Evolutionary conservation across 1,140 invertebrate species (phyloP).

Genomic region (Drosophila micromelanica): DNA sequence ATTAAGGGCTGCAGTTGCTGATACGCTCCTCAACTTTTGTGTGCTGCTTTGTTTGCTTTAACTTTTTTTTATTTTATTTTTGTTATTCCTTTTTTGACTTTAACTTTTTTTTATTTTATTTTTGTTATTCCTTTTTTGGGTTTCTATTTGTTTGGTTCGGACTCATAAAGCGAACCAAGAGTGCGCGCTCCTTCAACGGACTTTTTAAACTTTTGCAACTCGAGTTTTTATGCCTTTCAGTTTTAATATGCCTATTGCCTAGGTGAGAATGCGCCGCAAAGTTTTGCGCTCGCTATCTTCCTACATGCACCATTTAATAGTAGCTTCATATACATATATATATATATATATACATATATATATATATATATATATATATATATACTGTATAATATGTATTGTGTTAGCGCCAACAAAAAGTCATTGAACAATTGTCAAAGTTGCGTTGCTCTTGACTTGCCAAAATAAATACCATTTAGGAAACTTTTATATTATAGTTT

Average conservation of each 20-base stretch:
- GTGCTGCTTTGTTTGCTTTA: constrained; percentile 63
- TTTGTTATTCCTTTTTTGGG: too few species aligned
- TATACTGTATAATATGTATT: neutral
- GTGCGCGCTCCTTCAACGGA: constrained; percentile 6
- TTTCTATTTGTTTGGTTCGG: constrained; percentile 11
- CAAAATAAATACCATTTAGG: constrained; percentile 62
- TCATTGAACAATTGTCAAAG: constrained; percentile 73
- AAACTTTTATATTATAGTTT: constrained; percentile 72
- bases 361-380: neutral
- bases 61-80: constrained; percentile 13
- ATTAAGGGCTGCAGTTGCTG: neutral
- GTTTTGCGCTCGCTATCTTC: constrained; percentile 21
- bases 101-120: too few species aligned
- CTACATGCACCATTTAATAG: neutral
- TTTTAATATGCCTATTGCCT: constrained; percentile 33
- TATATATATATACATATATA: neutral
- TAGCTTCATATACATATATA: neutral
- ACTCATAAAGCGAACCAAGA: constrained; percentile 22
- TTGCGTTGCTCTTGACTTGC: constrained; percentile 29
- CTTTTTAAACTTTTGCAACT: constrained; percentile 41
- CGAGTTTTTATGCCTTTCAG: constrained; percentile 31
- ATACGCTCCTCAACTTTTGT: constrained; percentile 46
- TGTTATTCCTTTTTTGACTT: too few species aligned
- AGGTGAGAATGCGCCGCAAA: constrained; percentile 40
- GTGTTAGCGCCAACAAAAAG: constrained; percentile 58